Percentiles rank a stretch among this genome's conserved stretches.
Evolutionary conservation across 2,113 vertebrate genomes (phyloP).

Genomic region (Mus pahari): DNA sequence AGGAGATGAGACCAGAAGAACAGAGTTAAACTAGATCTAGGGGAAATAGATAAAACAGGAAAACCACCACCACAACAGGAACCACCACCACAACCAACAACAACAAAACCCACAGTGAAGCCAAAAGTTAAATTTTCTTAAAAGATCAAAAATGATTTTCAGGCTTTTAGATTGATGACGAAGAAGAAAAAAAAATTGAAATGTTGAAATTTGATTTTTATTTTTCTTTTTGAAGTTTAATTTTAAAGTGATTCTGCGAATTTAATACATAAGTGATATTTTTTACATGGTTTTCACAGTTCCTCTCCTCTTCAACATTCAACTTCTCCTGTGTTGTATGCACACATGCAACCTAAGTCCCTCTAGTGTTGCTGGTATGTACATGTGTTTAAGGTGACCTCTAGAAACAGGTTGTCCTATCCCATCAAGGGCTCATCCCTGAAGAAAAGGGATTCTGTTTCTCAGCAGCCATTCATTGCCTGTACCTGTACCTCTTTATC

Average conservation of each 20-base stretch:
- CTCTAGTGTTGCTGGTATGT: not conserved
- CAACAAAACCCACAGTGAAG: not conserved
- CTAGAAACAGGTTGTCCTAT: not conserved
- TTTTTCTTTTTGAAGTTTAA: not conserved
- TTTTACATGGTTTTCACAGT: not conserved
- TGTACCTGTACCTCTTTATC: not conserved
- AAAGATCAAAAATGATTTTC: not conserved
- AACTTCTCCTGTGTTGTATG: too few species aligned
- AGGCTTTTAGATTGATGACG: not conserved
- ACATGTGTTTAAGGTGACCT: not conserved
- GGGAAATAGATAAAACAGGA: not conserved
- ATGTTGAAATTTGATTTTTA: not conserved
- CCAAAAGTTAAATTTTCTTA: not conserved
- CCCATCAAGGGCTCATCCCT: not conserved
- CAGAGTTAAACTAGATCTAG: not conserved
- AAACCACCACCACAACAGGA: not conserved
- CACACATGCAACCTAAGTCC: not conserved
- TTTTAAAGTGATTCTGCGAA: not conserved
- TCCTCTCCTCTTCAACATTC: too few species aligned
- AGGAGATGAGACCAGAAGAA: not conserved
- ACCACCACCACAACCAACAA: too few species aligned
- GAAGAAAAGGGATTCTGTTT: not conserved
- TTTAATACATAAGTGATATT: not conserved
- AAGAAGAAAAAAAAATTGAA: not conserved
- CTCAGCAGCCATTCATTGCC: not conserved